Conservation (phyloP, 1,140 invertebrate species). For the Drosophila pandora region DNA sequence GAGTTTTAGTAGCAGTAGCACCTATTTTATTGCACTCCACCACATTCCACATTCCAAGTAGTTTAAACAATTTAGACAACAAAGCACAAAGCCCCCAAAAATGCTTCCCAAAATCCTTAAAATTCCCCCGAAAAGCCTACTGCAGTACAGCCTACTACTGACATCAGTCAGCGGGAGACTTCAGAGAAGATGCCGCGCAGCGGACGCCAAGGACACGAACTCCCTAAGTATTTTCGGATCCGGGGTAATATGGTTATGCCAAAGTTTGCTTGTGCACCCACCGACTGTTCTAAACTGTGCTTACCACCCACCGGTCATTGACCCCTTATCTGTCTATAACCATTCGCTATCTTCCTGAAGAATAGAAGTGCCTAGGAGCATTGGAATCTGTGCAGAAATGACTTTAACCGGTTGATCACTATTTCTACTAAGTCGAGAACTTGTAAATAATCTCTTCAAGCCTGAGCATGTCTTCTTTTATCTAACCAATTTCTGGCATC, state of each 20-base stretch:
- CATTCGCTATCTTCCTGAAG: conserved; percentile 26
- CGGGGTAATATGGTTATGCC: conserved; percentile 71
- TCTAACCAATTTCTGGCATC: conserved; percentile 12
- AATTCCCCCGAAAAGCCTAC: conserved; percentile 20
- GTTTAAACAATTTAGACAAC: conserved; percentile 47
- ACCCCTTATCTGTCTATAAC: conserved; percentile 54
- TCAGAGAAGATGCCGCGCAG: conserved; percentile 19
- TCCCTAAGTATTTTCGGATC: conserved; percentile 64
- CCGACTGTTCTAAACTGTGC: conserved; percentile 60
- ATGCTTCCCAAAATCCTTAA: conserved; percentile 29
- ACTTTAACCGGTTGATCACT: conserved; percentile 22
- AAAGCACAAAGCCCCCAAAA: conserved; percentile 33
- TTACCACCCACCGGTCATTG: conserved; percentile 55
- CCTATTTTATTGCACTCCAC: conserved; percentile 46
- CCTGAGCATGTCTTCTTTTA: conserved; percentile 7
- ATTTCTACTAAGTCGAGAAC: conserved; percentile 30
- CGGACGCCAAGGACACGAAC: conserved; percentile 28
- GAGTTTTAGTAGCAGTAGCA: conserved; percentile 52
- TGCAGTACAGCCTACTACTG: conserved; percentile 13
- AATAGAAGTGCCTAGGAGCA: conserved; percentile 28
- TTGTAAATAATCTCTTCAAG: conserved; percentile 32
- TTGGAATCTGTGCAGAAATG: conserved; percentile 12
- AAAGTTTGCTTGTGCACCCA: conserved; percentile 52
- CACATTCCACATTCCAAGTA: conserved; percentile 41
- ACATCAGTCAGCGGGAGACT: conserved; percentile 30